These are phyloP conservation scores for Drosophila kepulauana DNA, from an alignment of 1,140 invertebrate species.

Conservation along the genomic window DNA sequence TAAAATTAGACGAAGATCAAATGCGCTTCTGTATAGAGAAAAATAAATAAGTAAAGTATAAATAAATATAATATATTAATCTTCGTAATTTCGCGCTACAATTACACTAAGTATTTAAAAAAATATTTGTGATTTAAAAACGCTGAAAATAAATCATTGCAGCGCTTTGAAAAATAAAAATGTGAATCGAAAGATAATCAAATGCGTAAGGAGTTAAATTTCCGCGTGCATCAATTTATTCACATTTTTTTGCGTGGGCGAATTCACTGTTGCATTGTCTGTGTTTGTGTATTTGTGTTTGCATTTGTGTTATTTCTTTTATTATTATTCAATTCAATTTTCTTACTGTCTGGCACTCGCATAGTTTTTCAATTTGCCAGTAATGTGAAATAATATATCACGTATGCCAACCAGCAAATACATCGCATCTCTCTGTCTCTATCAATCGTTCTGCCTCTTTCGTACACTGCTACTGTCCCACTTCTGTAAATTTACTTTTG, in stretches of 20 bases:
- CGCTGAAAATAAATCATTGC: no score
- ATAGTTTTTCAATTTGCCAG: constrained; percentile 69
- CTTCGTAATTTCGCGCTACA: no score
- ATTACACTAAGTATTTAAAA: no score
- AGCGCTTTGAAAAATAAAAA: no score
- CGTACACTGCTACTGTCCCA: constrained; percentile 14
- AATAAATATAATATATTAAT: no score
- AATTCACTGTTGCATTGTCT: constrained; percentile 31
- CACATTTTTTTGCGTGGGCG: constrained; percentile 39
- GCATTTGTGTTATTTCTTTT: constrained; percentile 27
- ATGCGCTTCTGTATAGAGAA: background rate
- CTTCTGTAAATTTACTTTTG: constrained; percentile 56
- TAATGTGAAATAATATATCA: constrained; percentile 74
- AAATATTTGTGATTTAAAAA: no score
- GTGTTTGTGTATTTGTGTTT: constrained; percentile 16
- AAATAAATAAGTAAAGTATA: background rate
- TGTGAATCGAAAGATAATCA: no score
- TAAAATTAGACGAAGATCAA: background rate
- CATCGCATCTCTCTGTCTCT: background rate
- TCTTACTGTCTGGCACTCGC: constrained; percentile 25
- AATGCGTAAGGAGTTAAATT: constrained; percentile 7
- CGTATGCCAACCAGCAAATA: constrained; percentile 45
- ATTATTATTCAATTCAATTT: constrained; percentile 41
- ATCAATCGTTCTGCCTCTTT: constrained; percentile 15
- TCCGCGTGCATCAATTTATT: constrained; percentile 25